Conservation (phyloP, 2,113 vertebrate genomes). For the Brienomyrus brachyistius region DNA sequence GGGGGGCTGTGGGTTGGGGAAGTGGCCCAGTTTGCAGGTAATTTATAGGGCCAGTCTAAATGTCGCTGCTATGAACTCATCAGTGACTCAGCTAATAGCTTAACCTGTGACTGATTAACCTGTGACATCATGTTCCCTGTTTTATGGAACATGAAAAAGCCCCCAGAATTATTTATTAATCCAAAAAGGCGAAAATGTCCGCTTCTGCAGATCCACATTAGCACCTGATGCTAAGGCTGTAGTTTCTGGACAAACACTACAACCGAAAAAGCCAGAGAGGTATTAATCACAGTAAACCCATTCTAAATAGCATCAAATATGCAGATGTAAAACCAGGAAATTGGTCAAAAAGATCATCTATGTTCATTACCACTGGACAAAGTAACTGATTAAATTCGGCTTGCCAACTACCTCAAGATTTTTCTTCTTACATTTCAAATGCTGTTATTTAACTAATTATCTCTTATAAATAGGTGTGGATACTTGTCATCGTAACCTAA, state of each 20-base stretch:
- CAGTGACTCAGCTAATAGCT: slow-evolving; percentile 30
- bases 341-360: background rate
- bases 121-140: slow-evolving; percentile 30
- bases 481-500: background rate
- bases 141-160: slow-evolving; percentile 9
- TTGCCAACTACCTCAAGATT: background rate
- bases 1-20: background rate
- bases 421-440: background rate
- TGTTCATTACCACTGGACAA: background rate
- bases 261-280: background rate
- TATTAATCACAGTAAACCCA: background rate
- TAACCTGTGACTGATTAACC: slow-evolving; percentile 20
- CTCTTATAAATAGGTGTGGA: background rate
- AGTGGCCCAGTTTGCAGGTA: slow-evolving; percentile 9
- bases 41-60: slow-evolving; percentile 16
- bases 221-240: background rate
- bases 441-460: background rate
- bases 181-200: background rate
- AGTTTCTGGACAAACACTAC: background rate
- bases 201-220: background rate
- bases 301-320: background rate
- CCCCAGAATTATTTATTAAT: slow-evolving; percentile 13
- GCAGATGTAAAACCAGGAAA: background rate
- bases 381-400: background rate
- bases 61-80: slow-evolving; percentile 29